Base-by-base conservation (phyloP, 2,797 vertebrate genomes). In the Bradypus variegatus region DNA sequence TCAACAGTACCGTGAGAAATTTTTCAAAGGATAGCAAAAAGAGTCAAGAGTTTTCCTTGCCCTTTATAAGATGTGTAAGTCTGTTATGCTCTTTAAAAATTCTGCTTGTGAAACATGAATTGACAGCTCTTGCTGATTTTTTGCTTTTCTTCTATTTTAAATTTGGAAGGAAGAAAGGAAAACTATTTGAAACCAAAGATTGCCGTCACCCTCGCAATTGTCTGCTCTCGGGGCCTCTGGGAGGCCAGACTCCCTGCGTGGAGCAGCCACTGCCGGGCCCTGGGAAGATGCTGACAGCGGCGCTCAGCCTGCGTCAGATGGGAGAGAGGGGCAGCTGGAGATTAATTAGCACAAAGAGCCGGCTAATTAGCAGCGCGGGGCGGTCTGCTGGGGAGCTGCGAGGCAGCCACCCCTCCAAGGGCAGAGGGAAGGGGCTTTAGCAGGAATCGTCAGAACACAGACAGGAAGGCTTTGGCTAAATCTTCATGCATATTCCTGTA, bases 241-340 rank as follows among this genome's bases (percentile, higher is more conserved):
- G 67, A 55, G n/a, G 75, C 50, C 50, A 13, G 64, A 27, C n/a
- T 55, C 15, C 77, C 5, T 23, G 55, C 25, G 29, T 2, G 31
- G 33, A 55, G 14, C 10, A 18, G 18, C 38, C 9, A 38, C 10
- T 13, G 10, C 6, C 29, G 19, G 1, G 58, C 23, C 2, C 36
- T 77, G 41, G 6, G 3, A 38, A 75, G 84, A 72, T 41, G 6
- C 11, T 13, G 27, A n/a, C 48, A 69, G 75, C 38, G 8, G 86
- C 78, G 62, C 41, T 31, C 50, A 41, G 84, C 87, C 69, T 19
- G 69, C 62, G 76, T 86, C 84, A 31, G 70, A 58, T 19, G 38
- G 38, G 58, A 19, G 16, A 41, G 25, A 14, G 60, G 50, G 38
- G 86, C 92, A 82, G 92, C 85, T 73, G 88, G 89, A 38, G 77